A percentile compares a stretch with the other conserved stretches of the same genome.
Conservation (phyloP, 2,113 vertebrate genomes). For the Barnardius zonarius region DNA sequence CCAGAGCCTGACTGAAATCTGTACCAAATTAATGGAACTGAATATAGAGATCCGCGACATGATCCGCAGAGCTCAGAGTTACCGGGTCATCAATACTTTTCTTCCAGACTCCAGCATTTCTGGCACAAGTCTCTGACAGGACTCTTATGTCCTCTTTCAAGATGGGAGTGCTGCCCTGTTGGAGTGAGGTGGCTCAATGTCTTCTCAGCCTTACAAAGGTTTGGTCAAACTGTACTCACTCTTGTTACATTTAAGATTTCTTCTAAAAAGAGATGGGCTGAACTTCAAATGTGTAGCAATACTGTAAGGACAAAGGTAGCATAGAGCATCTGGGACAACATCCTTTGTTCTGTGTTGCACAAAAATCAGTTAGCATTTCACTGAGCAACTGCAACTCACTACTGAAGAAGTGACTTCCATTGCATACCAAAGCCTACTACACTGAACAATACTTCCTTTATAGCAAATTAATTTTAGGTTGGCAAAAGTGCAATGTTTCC, state of each 20-base stretch:
- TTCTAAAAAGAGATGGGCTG: constrained; percentile 76
- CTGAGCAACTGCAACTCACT: constrained; percentile 75
- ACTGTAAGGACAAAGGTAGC: constrained; percentile 74
- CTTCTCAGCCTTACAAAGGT: constrained; percentile 84
- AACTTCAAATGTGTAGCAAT: constrained; percentile 83
- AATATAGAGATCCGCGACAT: constrained; percentile 93
- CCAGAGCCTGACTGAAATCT: constrained; percentile 92
- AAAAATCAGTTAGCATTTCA: constrained; percentile 69
- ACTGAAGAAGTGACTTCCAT: constrained; percentile 82
- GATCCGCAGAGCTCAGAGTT: constrained; percentile 88
- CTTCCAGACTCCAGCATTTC: constrained; percentile 90
- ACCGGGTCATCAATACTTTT: constrained; percentile 86
- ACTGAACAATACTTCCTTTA: constrained; percentile 75
- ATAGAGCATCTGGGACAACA: constrained; percentile 58
- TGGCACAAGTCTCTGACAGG: constrained; percentile 92
- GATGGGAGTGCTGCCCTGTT: constrained; percentile 83
- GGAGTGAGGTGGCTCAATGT: constrained; percentile 73
- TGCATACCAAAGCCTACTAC: constrained; percentile 87
- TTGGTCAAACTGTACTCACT: constrained; percentile 82
- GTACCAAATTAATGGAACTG: constrained; percentile 89
- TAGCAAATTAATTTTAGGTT: constrained; percentile 78
- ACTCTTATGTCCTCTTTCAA: constrained; percentile 70
- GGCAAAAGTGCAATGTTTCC: constrained; percentile 94
- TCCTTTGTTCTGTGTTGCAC: constrained; percentile 78
- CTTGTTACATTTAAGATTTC: constrained; percentile 81